Evolutionary conservation across 2,113 vertebrate genomes (phyloP).

Genomic region (Thalassarche chlororhynchos): DNA sequence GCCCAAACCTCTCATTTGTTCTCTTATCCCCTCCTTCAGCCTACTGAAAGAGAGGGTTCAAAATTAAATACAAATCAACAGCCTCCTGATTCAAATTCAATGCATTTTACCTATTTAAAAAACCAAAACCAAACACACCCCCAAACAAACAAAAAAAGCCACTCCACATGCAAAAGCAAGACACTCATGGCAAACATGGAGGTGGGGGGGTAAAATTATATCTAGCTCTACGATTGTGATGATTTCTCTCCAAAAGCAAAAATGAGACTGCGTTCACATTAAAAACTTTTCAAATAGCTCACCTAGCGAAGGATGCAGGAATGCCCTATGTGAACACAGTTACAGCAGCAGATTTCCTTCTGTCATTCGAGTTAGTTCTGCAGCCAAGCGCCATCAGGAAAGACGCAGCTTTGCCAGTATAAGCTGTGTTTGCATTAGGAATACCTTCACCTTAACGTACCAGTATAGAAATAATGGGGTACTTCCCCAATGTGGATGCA

Average conservation of each 20-base stretch:
- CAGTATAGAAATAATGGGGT: not conserved
- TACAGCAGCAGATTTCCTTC: not conserved
- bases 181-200: not conserved
- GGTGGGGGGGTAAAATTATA: not conserved
- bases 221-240: not conserved
- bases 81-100: not conserved
- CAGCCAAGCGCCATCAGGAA: not conserved
- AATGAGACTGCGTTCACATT: not conserved
- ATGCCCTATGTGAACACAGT: accelerated
- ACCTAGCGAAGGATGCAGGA: not conserved
- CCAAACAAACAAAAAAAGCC: not conserved
- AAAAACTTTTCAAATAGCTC: not conserved
- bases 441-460: not conserved
- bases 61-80: not conserved
- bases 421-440: not conserved
- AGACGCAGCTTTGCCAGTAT: not conserved
- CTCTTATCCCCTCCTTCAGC: not conserved
- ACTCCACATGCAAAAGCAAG: not conserved
- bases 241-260: not conserved
- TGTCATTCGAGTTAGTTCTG: not conserved
- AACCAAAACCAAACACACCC: accelerated
- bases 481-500: not conserved
- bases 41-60: not conserved
- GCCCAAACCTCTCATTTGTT: not conserved
- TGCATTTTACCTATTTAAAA: not conserved